Percentiles rank a stretch among this genome's conserved stretches.
These are phyloP conservation scores for Glaucidium brasilianum DNA, from an alignment of 2,113 vertebrate genomes.

Conservation along the genomic window DNA sequence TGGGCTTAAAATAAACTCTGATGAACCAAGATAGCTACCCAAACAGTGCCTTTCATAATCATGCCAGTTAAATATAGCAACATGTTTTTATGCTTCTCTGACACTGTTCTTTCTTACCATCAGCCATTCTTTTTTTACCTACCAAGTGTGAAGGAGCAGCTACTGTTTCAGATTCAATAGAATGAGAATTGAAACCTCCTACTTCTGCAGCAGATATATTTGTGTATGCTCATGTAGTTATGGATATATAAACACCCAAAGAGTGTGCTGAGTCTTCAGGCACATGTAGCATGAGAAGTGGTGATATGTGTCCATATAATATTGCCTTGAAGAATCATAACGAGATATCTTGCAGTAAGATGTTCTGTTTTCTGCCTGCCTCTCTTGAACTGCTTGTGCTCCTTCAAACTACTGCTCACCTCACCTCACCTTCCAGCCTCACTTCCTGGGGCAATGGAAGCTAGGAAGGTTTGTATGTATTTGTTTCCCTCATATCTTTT, in stretches of 20 bases:
- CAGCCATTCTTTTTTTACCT: neutral
- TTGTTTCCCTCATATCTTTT: neutral
- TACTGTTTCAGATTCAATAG: neutral
- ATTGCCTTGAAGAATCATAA: neutral
- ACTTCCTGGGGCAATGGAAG: neutral
- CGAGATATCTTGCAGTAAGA: neutral
- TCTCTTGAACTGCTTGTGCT: neutral
- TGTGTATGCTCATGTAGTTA: neutral
- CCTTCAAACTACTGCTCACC: neutral
- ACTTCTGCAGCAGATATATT: neutral
- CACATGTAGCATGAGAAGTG: neutral
- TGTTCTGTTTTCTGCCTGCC: neutral
- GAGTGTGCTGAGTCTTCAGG: neutral
- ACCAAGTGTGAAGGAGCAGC: neutral
- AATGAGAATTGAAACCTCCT: slow-evolving; percentile 9
- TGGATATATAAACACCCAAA: neutral
- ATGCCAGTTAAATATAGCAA: slow-evolving; percentile 25
- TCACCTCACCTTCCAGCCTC: neutral
- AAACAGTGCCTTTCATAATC: neutral
- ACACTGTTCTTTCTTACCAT: neutral
- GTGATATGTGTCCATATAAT: neutral
- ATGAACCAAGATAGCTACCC: slow-evolving; percentile 19
- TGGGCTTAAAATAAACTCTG: slow-evolving; percentile 70
- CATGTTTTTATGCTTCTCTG: slow-evolving; percentile 5
- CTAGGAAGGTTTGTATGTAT: neutral